Conservation (phyloP, 2,797 vertebrate genomes). For the Adrianichthys oophorus region DNA sequence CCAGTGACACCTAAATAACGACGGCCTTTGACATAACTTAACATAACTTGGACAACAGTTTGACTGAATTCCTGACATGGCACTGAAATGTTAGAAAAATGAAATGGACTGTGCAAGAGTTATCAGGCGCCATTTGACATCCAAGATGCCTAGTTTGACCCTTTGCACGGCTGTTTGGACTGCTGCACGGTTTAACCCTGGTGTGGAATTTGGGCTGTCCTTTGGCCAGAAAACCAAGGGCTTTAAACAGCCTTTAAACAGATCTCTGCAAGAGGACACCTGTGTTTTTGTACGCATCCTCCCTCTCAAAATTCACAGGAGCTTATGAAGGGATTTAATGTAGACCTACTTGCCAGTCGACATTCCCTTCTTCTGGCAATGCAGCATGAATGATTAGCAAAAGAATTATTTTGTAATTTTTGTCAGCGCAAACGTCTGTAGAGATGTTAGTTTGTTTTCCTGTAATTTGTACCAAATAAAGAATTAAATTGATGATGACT, state of each 20-base stretch:
- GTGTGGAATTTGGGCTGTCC: conserved; percentile 65
- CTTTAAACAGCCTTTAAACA: conserved; percentile 62
- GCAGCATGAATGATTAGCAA: neutral
- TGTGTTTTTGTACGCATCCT: conserved; percentile 55
- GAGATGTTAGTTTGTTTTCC: too few species aligned
- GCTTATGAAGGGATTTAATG: neutral
- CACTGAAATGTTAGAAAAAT: too few species aligned
- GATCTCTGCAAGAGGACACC: conserved; percentile 56
- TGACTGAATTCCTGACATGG: too few species aligned
- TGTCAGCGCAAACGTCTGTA: too few species aligned
- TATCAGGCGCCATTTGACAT: conserved; percentile 24
- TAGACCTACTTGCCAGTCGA: neutral
- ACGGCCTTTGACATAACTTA: too few species aligned
- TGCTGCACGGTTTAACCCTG: conserved; percentile 58
- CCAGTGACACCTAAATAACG: too few species aligned
- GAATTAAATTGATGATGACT: too few species aligned
- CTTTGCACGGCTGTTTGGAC: conserved; percentile 32
- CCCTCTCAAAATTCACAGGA: conserved; percentile 29
- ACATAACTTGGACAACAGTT: too few species aligned
- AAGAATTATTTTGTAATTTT: neutral
- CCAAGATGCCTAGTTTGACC: conserved; percentile 39
- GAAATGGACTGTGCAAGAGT: too few species aligned
- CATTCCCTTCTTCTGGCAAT: neutral
- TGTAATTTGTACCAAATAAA: too few species aligned
- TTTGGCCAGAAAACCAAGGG: conserved; percentile 37